Base-by-base conservation (phyloP, 2,113 vertebrate genomes). In the Rhinopomastus cyanomelas region DNA sequence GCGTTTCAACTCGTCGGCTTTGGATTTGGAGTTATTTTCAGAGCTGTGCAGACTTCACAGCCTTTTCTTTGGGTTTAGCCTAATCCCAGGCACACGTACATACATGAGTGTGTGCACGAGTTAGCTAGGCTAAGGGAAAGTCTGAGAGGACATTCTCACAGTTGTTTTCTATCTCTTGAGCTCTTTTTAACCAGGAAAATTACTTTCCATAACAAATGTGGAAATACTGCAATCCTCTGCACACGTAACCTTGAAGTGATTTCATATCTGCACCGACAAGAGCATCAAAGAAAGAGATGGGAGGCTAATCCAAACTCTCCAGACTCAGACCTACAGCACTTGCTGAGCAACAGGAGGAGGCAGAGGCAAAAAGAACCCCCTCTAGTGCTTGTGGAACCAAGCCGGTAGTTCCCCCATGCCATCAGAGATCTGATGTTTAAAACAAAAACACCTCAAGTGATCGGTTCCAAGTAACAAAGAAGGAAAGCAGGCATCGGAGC, bases 1-100 rank as follows among this genome's bases (percentile, higher is more conserved):
- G 23, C 80, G 66, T 74, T 89, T 82, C 48, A 83, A 37, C 82
- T 94, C 89, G 29, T 82, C 52, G 80, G 34, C 82, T 95, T 89
- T 29, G 4, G 5, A 0, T 60, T 67, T 19, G 26, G 64, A 34
- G 48, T 34, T 82, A 51, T 87, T 94, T 87, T 82, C 26, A 65
- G 69, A 82, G 85, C 22, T 68, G 12, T 69, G 76, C 52, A 77
- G 80, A 26, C 37, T 51, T 83, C 80, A 76, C 64, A 80, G 4
- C 23, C 53, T 83, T 87, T 87, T 61, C 59, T 80, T 65, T 29
- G 25, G n/a, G 30, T 53, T 91, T 48, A 77, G 30, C 57, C 62
- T 21, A 46, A 73, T 39, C 56, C 30, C 7, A 5, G 15, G 25
- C 19, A 84, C 16, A 51, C 23, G 42, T 5, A 53, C 2, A 52